A percentile compares a stretch with the other conserved stretches of the same genome.
phyloP scores from a whole-genome alignment of 2,888 invertebrate species.

The Tetropium fuscum region DNA sequence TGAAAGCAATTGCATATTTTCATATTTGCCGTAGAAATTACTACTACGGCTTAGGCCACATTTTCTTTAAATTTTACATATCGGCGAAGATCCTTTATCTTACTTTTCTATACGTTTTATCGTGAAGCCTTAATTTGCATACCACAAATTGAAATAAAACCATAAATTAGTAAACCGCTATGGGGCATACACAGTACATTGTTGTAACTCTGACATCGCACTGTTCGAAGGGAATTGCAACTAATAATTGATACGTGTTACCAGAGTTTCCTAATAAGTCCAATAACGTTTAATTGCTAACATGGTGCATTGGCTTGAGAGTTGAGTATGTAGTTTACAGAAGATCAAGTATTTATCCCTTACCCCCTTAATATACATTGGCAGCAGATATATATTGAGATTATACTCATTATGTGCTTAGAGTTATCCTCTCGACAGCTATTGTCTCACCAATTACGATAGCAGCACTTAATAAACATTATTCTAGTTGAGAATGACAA shows the following conservation, averaged over 20 bases:
- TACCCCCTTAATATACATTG: slow-evolving; percentile 41
- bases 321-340: slow-evolving; percentile 37
- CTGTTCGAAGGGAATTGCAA: slow-evolving; percentile 34
- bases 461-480: slow-evolving; percentile 15
- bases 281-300: slow-evolving; percentile 24
- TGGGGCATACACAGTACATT: slow-evolving; percentile 12
- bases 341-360: slow-evolving; percentile 39
- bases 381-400: slow-evolving; percentile 37
- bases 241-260: slow-evolving; percentile 48
- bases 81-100: slow-evolving; percentile 11
- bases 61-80: slow-evolving; percentile 1
- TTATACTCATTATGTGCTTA: slow-evolving; percentile 38
- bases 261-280: slow-evolving; percentile 46
- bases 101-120: slow-evolving; percentile 7
- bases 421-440: slow-evolving; percentile 35
- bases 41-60: too few species aligned
- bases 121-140: slow-evolving; percentile 1
- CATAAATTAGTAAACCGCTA: slow-evolving; percentile 16
- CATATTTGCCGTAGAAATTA: too few species aligned
- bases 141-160: slow-evolving; percentile 17
- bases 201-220: slow-evolving; percentile 13
- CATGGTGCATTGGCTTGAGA: slow-evolving; percentile 35
- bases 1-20: too few species aligned
- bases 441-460: slow-evolving; percentile 24
- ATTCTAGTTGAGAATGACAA: too few species aligned